Evolutionary conservation across 2,888 invertebrate genomes (phyloP), one percentile per base, ranked within the genome.

Genomic region (Tribolium freemani): DNA sequence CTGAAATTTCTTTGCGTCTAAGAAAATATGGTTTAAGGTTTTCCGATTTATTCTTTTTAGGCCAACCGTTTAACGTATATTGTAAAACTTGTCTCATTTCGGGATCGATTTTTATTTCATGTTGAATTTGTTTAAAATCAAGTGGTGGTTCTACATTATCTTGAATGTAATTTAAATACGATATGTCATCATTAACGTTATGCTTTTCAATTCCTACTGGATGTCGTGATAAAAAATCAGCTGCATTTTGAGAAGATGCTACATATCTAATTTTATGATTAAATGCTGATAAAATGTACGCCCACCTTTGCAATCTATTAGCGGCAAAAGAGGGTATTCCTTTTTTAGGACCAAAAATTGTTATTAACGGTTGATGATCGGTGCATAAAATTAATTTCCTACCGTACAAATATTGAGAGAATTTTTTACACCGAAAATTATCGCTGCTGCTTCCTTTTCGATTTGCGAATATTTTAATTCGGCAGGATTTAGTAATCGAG

Each of bases 341-440:
- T n/a, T 50, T 60, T 31, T 71, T 67, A 9, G 67, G 13, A 26
- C 61, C 71, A 44, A 71, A 73, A 53, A 71, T 64, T 9, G 67
- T 38, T 10, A 71, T 4, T 11, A 71, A 57, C 1, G 64, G 58
- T 50, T 72, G 46, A 53, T 72, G 66, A 57, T 72, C 72, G 9
- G 63, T 66, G 20, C 31, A 20, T 11, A 71, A 11, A n/a, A 31
- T 8, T 51, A 60, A 71, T 44, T 56, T 69, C n/a, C 26, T 26
- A 3, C 4, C 26, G 5, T 3, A 26, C 4, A 26, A 26, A 26
- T 58, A 58, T 26, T 60, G 68, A 30, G 10, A 48, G 56, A 64
- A 71, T 50, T 66, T 56, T 46, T 57, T 16, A 72, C 63, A 13
- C 68, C 73, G 31, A 69, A 74, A 38, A 74, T 70, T 46, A 75